A percentile compares a stretch with the other conserved stretches of the same genome.
phyloP scores from a whole-genome alignment of 2,888 invertebrate species.

The Hirtodrosophila trivittata region DNA sequence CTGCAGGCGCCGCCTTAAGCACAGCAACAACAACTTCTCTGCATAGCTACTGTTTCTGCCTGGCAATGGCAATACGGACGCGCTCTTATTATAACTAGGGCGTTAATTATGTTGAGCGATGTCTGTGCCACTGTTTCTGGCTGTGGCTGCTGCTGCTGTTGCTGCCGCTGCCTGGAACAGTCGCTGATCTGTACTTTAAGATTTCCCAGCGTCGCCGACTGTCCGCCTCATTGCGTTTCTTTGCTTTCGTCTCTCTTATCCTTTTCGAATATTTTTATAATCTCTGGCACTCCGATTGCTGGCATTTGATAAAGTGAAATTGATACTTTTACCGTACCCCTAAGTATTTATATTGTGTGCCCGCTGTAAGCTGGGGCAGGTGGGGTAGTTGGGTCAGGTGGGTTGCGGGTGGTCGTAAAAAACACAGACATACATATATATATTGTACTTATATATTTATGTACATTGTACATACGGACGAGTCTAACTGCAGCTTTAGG shows the following conservation, averaged over 20 bases:
- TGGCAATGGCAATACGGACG: conserved; percentile 20
- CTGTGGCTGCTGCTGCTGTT: conserved; percentile 2
- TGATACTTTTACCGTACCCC: conserved; percentile 56
- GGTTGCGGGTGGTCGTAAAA: conserved; percentile 57
- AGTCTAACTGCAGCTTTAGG: conserved; percentile 9
- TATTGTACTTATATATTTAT: conserved; percentile 8
- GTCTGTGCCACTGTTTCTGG: conserved; percentile 20
- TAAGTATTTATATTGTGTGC: conserved; percentile 9
- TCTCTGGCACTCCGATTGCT: conserved; percentile 62
- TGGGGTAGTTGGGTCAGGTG: conserved; percentile 39
- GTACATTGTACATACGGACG: background rate
- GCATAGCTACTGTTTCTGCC: conserved; percentile 30
- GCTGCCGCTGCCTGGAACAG: conserved; percentile 5
- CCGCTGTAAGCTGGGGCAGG: conserved; percentile 9
- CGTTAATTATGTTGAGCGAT: conserved; percentile 66
- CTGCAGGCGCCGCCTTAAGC: conserved; percentile 62
- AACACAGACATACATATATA: conserved; percentile 9
- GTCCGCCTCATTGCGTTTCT: conserved; percentile 59
- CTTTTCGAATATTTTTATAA: conserved; percentile 64
- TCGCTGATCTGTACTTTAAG: conserved; percentile 57
- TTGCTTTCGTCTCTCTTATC: conserved; percentile 44
- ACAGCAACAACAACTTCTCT: conserved; percentile 4
- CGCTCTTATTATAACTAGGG: conserved; percentile 60
- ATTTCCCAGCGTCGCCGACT: conserved; percentile 47
- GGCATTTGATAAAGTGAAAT: conserved; percentile 67